Base-by-base conservation (phyloP, 2,113 vertebrate genomes). In the Plecotus auritus region DNA sequence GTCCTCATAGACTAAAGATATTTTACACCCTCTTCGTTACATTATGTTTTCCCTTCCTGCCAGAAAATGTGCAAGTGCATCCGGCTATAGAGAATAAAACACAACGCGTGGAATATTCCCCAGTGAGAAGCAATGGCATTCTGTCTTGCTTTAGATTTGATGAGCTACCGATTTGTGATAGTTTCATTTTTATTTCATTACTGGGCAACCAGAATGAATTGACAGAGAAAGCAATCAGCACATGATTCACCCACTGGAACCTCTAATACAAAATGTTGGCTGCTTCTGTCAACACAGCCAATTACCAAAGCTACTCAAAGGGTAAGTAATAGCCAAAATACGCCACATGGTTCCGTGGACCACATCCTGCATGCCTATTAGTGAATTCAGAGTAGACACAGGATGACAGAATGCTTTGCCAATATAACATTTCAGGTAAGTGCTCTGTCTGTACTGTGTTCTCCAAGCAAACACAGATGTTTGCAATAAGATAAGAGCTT, bases 131-230 rank as follows among this genome's bases (percentile, higher is more conserved):
- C 88, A 92, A 91, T 49, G 37, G 32, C 73, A 96, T 69, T 67
- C 85, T n/a, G 61, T 97, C 78, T 97, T 94, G 67, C 45, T 97
- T 96, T 96, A 88, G 84, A 95, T 95, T 97, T 98, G 97, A 96
- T 97, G 85, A 97, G 82, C 90, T 97, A 93, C 93, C 2, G 70
- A 97, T 97, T 96, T 97, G 88, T 97, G 93, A 88, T 96, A 85
- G 91, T 97, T 97, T 96, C 85, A 94, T 97, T 97, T 97, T n/a
- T 2, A 77, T 97, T 91, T 96, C 96, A 95, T 97, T 98, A 97
- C 85, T 77, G 77, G 92, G 91, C 61, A 97, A 97, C 93, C 67
- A 95, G 94, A 97, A 97, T 96, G 85, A 97, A 97, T 95, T 91
- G 88, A 96, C 92, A 97, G 94, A 95, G 92, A 97, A 98, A 97